These are phyloP conservation scores for Lamellibrachia columna DNA, from an alignment of 2,888 invertebrate genomes.

Conservation along the genomic window DNA sequence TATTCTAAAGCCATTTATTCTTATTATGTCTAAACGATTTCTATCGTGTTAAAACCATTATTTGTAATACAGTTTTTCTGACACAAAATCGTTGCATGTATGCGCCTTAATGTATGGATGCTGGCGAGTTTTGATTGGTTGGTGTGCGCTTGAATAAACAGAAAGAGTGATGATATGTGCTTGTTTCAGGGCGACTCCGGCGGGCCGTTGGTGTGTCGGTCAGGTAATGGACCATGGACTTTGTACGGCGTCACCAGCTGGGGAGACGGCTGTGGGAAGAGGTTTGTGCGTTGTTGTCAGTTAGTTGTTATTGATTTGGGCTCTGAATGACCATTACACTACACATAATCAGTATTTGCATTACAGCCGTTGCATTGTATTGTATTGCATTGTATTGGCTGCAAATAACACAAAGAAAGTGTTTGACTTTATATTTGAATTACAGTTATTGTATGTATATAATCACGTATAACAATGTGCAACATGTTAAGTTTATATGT, in stretches of 20 bases:
- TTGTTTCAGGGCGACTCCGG: conserved; percentile 30
- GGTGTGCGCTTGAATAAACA: too few relatives aligned
- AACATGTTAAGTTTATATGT: background rate
- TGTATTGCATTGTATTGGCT: background rate
- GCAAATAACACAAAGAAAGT: background rate
- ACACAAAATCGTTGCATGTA: too few relatives aligned
- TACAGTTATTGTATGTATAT: background rate
- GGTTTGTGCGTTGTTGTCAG: background rate
- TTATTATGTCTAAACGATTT: too few relatives aligned
- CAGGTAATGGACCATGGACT: conserved; percentile 50
- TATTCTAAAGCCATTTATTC: too few relatives aligned
- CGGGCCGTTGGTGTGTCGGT: conserved; percentile 26
- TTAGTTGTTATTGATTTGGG: background rate
- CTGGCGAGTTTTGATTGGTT: too few relatives aligned
- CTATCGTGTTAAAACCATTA: too few relatives aligned
- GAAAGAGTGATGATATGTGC: background rate
- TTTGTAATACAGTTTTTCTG: too few relatives aligned
- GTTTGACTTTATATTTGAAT: background rate
- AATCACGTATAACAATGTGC: background rate
- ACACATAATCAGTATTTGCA: too few relatives aligned
- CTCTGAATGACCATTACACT: too few relatives aligned
- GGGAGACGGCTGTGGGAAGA: conserved; percentile 51
- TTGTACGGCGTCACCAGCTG: conserved; percentile 54
- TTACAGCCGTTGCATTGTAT: background rate
- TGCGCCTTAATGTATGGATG: too few relatives aligned